Evolutionary conservation across 2,888 invertebrate species (phyloP).

Genomic region (Elysia crispata): DNA sequence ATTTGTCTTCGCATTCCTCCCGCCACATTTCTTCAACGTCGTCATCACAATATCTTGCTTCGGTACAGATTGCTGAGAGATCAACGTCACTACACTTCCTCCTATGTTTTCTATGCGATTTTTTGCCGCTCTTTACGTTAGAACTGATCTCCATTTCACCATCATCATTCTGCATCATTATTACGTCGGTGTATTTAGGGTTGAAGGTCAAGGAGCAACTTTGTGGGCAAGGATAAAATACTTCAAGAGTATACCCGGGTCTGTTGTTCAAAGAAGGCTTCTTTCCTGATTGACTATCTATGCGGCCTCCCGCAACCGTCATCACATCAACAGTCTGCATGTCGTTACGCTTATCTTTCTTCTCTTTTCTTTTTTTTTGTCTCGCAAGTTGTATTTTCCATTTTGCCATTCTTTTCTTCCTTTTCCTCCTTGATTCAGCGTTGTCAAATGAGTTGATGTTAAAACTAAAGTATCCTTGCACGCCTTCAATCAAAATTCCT

Average conservation of each 20-base stretch:
- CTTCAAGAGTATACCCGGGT: constrained; percentile 43
- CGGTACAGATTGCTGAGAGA: neutral
- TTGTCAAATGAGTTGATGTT: constrained; percentile 24
- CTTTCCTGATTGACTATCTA: neutral
- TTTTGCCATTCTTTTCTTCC: constrained; percentile 5
- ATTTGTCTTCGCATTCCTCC: constrained; percentile 6
- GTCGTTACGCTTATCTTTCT: neutral
- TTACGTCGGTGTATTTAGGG: constrained; percentile 50
- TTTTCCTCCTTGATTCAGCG: constrained; percentile 17
- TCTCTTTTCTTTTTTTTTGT: neutral
- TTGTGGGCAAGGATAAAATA: constrained; percentile 50
- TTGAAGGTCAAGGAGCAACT: constrained; percentile 53
- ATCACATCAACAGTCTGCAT: constrained; percentile 5
- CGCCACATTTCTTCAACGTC: neutral
- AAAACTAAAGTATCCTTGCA: constrained; percentile 43
- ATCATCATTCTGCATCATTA: neutral
- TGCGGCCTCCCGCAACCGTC: neutral
- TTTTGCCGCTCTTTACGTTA: neutral
- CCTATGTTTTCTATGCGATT: constrained; percentile 12
- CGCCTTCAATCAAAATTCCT: no score
- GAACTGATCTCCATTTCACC: constrained; percentile 20
- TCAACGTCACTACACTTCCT: neutral
- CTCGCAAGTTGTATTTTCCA: neutral
- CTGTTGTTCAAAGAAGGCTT: neutral
- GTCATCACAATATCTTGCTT: neutral